Evolutionary conservation across 2,888 invertebrate species (phyloP).

Genomic region (Athetis lepigone): DNA sequence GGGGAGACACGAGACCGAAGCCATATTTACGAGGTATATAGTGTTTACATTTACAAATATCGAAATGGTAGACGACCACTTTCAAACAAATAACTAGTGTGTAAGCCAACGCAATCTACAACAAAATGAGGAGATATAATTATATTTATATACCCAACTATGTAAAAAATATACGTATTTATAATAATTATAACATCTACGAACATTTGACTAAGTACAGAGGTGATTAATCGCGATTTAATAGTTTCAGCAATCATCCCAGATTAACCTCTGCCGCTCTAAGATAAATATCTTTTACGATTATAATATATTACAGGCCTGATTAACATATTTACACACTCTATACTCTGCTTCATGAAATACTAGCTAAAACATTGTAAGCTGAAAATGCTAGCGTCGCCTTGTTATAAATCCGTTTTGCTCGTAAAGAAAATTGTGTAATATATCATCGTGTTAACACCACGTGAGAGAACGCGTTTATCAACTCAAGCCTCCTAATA

Average conservation of each 20-base stretch:
- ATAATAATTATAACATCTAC: no score
- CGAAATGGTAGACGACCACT: no score
- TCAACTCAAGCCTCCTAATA: conserved; percentile 84
- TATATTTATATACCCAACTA: no score
- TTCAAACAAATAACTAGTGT: no score
- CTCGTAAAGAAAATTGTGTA: conserved; percentile 88
- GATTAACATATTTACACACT: conserved; percentile 54
- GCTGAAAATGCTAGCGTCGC: conserved; percentile 73
- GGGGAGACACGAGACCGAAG: no score
- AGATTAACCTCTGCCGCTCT: conserved; percentile 37
- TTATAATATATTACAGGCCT: conserved; percentile 53
- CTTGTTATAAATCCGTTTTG: conserved; percentile 83
- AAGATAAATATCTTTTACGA: conserved; percentile 53
- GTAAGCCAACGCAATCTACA: no score
- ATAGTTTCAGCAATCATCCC: conserved; percentile 41
- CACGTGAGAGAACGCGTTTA: conserved; percentile 82
- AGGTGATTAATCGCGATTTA: conserved; percentile 38
- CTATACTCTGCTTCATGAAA: conserved; percentile 53
- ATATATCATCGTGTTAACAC: conserved; percentile 86
- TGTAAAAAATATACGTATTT: no score
- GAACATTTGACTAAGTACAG: no score
- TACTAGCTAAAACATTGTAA: conserved; percentile 66
- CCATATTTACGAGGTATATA: no score
- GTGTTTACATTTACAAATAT: no score
- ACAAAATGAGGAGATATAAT: no score